Evolutionary conservation across 2,888 invertebrate genomes (phyloP).

Genomic region (Lottia gigantea): DNA sequence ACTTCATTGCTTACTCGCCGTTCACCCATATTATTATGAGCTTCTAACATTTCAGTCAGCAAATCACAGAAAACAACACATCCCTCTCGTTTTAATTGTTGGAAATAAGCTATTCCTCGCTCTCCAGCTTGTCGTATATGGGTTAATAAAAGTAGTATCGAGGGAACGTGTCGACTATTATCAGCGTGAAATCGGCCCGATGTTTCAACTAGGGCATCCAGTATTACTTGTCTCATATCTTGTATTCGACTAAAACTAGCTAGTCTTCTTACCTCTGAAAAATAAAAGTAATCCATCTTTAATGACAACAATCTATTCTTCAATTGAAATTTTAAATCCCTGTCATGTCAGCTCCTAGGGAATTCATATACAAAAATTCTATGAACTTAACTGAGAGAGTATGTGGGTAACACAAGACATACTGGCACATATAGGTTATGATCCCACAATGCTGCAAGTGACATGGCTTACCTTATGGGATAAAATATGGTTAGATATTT

Average conservation of each 20-base stretch:
- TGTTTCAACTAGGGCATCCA: conserved; percentile 55
- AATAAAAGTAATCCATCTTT: conserved; percentile 5
- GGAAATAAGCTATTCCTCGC: conserved; percentile 56
- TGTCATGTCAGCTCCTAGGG: too few relatives aligned
- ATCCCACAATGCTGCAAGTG: too few relatives aligned
- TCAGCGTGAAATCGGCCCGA: conserved; percentile 57
- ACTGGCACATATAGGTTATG: too few relatives aligned
- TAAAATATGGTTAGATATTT: too few relatives aligned
- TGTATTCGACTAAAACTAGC: conserved; percentile 52
- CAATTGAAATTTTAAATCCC: too few relatives aligned
- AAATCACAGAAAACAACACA: conserved; percentile 57
- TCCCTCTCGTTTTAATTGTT: conserved; percentile 55
- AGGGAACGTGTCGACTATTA: conserved; percentile 52
- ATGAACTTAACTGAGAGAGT: too few relatives aligned
- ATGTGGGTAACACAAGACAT: too few relatives aligned
- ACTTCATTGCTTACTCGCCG: not conserved
- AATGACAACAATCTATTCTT: too few relatives aligned
- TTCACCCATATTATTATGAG: conserved; percentile 39
- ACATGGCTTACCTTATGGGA: too few relatives aligned
- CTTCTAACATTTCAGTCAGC: conserved; percentile 59
- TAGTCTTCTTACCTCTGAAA: conserved; percentile 54
- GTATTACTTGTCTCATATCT: conserved; percentile 52
- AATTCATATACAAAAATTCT: too few relatives aligned
- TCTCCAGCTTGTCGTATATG: conserved; percentile 59
- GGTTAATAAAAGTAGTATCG: conserved; percentile 54